Conservation (phyloP, 1,140 invertebrate species). For the Eupristina koningsbergeri region DNA sequence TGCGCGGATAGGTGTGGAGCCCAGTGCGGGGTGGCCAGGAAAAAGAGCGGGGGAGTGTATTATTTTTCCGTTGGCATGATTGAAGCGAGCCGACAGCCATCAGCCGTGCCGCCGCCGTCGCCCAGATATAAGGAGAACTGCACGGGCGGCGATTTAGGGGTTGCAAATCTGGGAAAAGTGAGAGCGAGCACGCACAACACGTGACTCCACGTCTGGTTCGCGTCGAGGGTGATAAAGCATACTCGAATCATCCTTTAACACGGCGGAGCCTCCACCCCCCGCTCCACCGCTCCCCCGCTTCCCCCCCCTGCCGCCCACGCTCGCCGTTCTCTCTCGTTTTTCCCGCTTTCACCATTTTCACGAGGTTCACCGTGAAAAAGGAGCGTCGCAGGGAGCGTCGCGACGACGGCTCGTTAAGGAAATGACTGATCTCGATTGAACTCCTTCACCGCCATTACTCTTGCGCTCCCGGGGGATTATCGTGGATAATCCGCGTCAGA, state of each 20-base stretch:
- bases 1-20: constrained; percentile 4
- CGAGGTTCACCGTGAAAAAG: background rate
- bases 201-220: constrained; percentile 64
- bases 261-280: constrained; percentile 2
- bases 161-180: constrained; percentile 72
- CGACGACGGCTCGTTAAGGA: constrained; percentile 55
- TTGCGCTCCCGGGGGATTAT: constrained; percentile 32
- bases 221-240: constrained; percentile 67
- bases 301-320: background rate
- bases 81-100: constrained; percentile 45
- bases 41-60: constrained; percentile 57
- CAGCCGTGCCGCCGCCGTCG: no score
- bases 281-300: background rate
- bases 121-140: constrained; percentile 52
- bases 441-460: background rate
- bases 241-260: constrained; percentile 52
- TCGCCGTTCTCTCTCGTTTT: background rate
- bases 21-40: background rate
- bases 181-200: constrained; percentile 69
- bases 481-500: constrained; percentile 44
- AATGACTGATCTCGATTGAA: constrained; percentile 6
- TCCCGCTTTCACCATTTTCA: background rate
- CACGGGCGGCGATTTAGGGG: constrained; percentile 51
- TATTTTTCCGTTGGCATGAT: constrained; percentile 62
- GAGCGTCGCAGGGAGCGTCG: constrained; percentile 16